Conservation (phyloP, 1,140 invertebrate genomes). For the Cherax destructor region DNA sequence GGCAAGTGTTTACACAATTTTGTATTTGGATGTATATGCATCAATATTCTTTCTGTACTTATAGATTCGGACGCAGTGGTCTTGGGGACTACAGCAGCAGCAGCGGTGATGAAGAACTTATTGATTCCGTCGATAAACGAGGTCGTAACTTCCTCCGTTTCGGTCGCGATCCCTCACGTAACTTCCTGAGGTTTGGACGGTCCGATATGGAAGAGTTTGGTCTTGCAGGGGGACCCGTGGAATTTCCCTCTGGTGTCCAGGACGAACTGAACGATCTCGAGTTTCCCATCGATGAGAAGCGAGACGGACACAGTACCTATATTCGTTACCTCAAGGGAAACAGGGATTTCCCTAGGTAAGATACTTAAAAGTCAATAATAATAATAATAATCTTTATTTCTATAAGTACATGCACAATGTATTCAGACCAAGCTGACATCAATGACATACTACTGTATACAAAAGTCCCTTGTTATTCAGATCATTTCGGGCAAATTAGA, state of each 20-base stretch:
- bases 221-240: not conserved
- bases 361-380: not conserved
- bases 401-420: no score
- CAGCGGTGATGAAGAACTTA: not conserved
- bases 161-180: conserved; percentile 36
- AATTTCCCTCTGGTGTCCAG: not conserved
- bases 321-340: conserved; percentile 19
- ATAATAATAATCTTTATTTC: not conserved
- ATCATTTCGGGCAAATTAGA: no score
- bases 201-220: conserved; percentile 15
- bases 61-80: conserved; percentile 41
- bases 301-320: conserved; percentile 22
- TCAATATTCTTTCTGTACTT: no score
- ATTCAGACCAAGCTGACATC: no score
- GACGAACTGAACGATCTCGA: conserved; percentile 3
- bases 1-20: no score
- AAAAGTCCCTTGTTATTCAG: no score
- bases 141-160: conserved; percentile 60
- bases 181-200: conserved; percentile 60
- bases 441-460: no score
- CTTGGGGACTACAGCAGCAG: not conserved
- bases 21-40: no score
- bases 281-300: conserved; percentile 22
- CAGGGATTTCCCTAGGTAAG: conserved; percentile 37
- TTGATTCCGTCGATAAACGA: conserved; percentile 35